These are phyloP conservation scores for Tragelaphus imberbis DNA, from an alignment of 2,113 vertebrate species.

Conservation along the genomic window DNA sequence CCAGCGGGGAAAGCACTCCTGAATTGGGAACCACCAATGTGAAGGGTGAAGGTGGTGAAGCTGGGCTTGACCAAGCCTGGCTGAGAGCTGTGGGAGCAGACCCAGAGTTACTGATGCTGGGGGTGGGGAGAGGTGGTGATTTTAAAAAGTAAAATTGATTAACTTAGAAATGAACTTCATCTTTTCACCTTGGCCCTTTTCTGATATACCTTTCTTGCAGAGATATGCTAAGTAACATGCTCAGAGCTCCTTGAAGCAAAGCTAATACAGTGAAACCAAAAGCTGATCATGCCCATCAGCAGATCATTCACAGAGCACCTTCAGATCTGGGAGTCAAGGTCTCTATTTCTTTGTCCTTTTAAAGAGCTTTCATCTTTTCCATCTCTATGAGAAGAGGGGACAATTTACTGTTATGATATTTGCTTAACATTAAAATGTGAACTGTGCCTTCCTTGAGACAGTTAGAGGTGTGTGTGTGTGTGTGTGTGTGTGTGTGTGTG, in stretches of 20 bases:
- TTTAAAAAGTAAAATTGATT: background rate
- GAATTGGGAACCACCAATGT: accelerated
- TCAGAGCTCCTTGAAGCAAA: background rate
- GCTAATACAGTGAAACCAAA: background rate
- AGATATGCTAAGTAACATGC: background rate
- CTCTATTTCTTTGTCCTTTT: background rate
- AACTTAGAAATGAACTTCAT: background rate
- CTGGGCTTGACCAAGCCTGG: background rate
- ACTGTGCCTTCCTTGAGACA: background rate
- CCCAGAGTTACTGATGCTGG: background rate
- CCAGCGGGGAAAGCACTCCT: background rate
- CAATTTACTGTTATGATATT: background rate
- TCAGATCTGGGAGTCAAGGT: background rate
- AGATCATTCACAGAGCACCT: background rate
- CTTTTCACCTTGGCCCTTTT: background rate
- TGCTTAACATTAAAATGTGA: background rate
- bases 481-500: background rate
- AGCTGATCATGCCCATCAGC: background rate
- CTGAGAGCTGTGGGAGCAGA: background rate
- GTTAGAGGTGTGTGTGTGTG: background rate
- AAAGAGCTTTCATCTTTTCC: background rate
- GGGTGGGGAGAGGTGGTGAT: background rate
- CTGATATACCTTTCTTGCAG: background rate
- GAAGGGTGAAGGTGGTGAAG: background rate
- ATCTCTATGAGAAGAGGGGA: background rate